Evolutionary conservation across 2,113 vertebrate genomes (phyloP), one percentile per base, ranked within the genome.

Genomic region (Chlorodrepanis virens): DNA sequence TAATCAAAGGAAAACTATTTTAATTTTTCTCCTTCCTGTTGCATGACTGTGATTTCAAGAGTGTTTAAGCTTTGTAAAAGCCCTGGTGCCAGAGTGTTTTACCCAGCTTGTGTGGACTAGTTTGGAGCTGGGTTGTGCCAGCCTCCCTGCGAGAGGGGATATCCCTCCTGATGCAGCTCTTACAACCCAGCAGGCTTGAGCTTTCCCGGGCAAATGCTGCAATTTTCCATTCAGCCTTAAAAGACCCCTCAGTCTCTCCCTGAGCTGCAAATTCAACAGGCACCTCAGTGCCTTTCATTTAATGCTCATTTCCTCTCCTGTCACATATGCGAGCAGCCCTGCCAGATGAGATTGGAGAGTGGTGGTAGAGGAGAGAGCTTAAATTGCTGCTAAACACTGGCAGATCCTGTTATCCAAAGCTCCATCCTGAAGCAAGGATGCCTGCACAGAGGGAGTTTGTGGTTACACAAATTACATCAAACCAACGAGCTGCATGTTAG

Each of bases 381-480:
- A 67, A 90, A 95, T 81, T 90, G 79, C 79, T 80, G 61, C 80
- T 93, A 77, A 91, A 67, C 28, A 14, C 45, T 63, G 59, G 71
- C 86, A 94, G 79, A 63, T 63, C 71, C 52, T 64, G 64, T 83
- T 83, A 77, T 14, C 63, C 20, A 8, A 50, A 90, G 50, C 59
- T 88, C 49, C 71, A 45, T 79, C 45, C 23, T 14, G 33, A 63
- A 72, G 44, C 3, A 3, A 56, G 74, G 52, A 24, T 82, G 61
- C 47, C 47, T 22, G 64, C 1, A 2, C 90, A 84, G 60, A 39
- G 31, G 18, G 40, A 54, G 54, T 40, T 42, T 61, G 67, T 93
- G 71, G 35, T 92, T 88, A 83, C 18, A 70, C 29, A 86, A 42
- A 88, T 94, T 54, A 59, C 71, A 83, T 93, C 90, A 88, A 63